phyloP scores from a whole-genome alignment of 2,797 vertebrate genomes.

The Carduelis carduelis region DNA sequence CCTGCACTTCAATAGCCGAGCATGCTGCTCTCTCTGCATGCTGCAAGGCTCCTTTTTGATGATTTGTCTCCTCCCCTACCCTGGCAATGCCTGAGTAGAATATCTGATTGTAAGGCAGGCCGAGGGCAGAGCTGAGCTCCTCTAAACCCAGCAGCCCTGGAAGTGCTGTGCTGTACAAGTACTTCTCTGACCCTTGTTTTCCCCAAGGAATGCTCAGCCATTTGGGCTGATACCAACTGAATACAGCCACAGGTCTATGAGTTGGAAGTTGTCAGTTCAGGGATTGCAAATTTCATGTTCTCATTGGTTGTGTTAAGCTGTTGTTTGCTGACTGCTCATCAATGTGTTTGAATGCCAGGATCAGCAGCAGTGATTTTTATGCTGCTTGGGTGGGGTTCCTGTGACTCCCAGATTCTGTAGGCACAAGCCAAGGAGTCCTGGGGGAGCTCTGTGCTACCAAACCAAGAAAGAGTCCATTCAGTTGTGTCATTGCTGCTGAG shows the following conservation, averaged over 20 bases:
- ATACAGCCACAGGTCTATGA: not conserved
- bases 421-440: not conserved
- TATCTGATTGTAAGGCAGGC: not conserved
- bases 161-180: not conserved
- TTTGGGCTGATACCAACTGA: not conserved
- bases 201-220: not conserved
- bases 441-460: not conserved
- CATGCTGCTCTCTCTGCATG: not conserved
- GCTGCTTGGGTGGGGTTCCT: not conserved
- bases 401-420: not conserved
- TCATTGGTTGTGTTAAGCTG: rapidly evolving
- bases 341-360: not conserved
- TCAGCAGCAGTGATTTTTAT: not conserved
- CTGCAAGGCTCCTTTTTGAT: not conserved
- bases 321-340: not conserved
- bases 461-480: not conserved
- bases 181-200: not conserved
- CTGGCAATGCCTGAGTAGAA: not conserved
- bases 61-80: not conserved
- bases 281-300: not conserved
- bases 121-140: not conserved
- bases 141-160: not conserved
- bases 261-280: not conserved
- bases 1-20: not conserved
- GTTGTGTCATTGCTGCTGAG: not conserved